Percentiles rank a stretch among this genome's conserved stretches.
Conservation (phyloP, 1,140 invertebrate genomes). For the Drosophila rhopaloa region DNA sequence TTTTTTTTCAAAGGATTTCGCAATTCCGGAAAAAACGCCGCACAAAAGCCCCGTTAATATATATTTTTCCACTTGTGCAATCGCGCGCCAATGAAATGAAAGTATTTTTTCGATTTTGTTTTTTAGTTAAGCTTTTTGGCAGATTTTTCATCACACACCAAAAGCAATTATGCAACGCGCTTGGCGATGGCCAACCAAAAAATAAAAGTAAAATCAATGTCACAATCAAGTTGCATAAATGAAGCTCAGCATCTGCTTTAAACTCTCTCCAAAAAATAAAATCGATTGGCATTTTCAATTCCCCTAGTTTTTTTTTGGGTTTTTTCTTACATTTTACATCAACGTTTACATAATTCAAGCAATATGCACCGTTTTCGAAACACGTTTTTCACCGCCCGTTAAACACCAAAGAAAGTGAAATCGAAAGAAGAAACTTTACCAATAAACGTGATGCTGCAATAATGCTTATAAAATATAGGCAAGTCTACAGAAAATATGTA, state of each 20-base stretch:
- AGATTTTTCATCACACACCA: slow-evolving; percentile 32
- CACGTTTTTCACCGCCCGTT: slow-evolving; percentile 43
- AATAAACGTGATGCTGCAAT: slow-evolving; percentile 21
- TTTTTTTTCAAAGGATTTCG: slow-evolving; percentile 19
- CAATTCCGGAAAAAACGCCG: neutral
- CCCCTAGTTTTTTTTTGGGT: slow-evolving; percentile 41
- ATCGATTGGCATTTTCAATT: slow-evolving; percentile 27
- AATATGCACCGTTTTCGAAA: slow-evolving; percentile 46
- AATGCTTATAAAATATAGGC: slow-evolving; percentile 25
- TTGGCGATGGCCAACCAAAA: slow-evolving; percentile 6
- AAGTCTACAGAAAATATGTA: neutral
- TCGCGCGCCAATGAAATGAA: slow-evolving; percentile 19
- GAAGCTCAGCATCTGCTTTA: slow-evolving; percentile 32
- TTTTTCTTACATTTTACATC: slow-evolving; percentile 39
- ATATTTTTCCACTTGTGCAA: slow-evolving; percentile 29
- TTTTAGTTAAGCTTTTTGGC: slow-evolving; percentile 25
- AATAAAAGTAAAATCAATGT: slow-evolving; percentile 55
- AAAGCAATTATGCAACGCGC: slow-evolving; percentile 47
- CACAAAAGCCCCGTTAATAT: slow-evolving; percentile 27
- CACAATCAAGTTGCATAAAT: slow-evolving; percentile 69
- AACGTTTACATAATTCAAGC: slow-evolving; percentile 69
- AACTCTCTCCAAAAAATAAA: slow-evolving; percentile 9
- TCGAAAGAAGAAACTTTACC: slow-evolving; percentile 63
- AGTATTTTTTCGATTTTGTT: slow-evolving; percentile 7
- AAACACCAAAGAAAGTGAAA: slow-evolving; percentile 68